Evolutionary conservation across 2,113 vertebrate species (phyloP).

Genomic region (Thomomys bottae): DNA sequence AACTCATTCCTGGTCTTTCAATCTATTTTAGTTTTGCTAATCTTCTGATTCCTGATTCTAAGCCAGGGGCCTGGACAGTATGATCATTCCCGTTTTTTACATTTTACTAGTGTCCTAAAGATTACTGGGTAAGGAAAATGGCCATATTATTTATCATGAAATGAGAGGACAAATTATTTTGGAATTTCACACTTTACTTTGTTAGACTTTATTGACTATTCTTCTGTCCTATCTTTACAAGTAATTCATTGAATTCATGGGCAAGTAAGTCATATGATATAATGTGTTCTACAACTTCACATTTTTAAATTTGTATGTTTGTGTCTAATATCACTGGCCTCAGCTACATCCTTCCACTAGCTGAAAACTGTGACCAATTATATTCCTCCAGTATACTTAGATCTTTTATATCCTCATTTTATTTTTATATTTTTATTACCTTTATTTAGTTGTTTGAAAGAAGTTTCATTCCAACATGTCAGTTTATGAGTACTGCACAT

Average conservation of each 20-base stretch:
- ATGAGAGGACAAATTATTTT: slow-evolving; percentile 2
- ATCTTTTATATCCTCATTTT: too few species aligned
- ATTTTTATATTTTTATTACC: too few species aligned
- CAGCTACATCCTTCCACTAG: not conserved
- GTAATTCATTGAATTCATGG: not conserved
- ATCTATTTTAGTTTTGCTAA: not conserved
- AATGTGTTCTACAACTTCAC: not conserved
- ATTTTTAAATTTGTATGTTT: not conserved
- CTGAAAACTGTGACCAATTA: not conserved
- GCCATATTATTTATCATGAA: slow-evolving; percentile 3
- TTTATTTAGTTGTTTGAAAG: too few species aligned
- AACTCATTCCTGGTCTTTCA: not conserved
- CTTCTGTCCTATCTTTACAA: not conserved
- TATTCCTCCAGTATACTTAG: not conserved
- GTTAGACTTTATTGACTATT: slow-evolving; percentile 2
- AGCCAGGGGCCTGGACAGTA: not conserved
- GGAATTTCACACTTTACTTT: not conserved
- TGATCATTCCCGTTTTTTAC: not conserved
- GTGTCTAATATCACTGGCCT: not conserved
- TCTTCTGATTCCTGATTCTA: not conserved
- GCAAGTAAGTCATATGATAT: slow-evolving; percentile 40
- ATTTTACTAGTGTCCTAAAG: not conserved
- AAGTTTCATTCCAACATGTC: too few species aligned
- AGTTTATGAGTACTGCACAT: too few species aligned
- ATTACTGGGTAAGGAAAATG: not conserved